Base-by-base conservation (phyloP, 2,113 vertebrate species). In the Zootoca vivipara region DNA sequence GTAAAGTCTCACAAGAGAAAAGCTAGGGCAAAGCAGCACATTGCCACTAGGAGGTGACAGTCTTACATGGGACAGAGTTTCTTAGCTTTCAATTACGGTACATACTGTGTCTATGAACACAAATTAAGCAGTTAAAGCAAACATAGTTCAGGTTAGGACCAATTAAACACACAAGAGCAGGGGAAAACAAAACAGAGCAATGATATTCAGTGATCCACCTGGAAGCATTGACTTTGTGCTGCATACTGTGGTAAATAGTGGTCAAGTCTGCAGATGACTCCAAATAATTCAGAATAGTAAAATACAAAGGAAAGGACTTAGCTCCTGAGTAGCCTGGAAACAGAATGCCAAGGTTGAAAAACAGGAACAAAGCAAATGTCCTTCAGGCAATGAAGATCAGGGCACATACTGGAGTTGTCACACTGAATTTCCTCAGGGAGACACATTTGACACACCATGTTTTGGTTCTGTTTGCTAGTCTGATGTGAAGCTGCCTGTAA, bases 371-470 rank as follows among this genome's bases (percentile, higher is more conserved):
- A 91, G 78, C 85, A 86, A 1, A 42, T 1, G 42, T 86, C 93
- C 89, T 96, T 93, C 83, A 83, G 85, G 62, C 85, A 88, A 0
- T 89, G 93, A 96, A 96, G 93, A 95, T 96, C 96, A 95, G 89
- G 87, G 82, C 84, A 89, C 33, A 82, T 96, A 96, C 96, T 95
- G 91, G 91, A 92, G 69, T 69, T 20, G 95, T 96, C 95, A 97
- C 94, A 95, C 91, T 7, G 9, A 85, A 85, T 86, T 89, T 95
- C 96, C 94, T 94, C 52, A 38, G 96, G 92, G 95, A 96, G 82
- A 82, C 74, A 77, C 84, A 96, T 96, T 95, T 92, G 93, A 92
- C 89, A 94, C 89, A 95, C 89, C 75, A 74, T 79, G 80, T 93
- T 91, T 86, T 91, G 89, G 77, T 89, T 52, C 15, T 93, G 89